These are phyloP conservation scores for Pyrrhura leucotis DNA, from an alignment of 2,797 vertebrate species.

Conservation along the genomic window DNA sequence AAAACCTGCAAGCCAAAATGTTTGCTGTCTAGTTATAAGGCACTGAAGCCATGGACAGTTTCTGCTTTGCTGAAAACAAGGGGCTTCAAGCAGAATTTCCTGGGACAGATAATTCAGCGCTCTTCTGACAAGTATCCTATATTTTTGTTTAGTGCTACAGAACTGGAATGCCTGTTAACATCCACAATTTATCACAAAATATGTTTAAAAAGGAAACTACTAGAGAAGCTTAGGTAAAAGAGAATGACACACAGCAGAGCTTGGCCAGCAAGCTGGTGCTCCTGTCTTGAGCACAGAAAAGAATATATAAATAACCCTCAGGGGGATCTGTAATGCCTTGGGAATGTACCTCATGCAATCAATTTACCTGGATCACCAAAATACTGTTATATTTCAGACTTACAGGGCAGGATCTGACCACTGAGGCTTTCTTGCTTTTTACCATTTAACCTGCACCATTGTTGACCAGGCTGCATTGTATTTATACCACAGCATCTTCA, in stretches of 20 bases:
- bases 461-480: not conserved
- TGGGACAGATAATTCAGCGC: not conserved
- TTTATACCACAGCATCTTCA: not conserved
- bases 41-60: not conserved
- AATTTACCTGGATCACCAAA: not conserved
- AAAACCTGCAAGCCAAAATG: not conserved
- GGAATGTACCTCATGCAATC: not conserved
- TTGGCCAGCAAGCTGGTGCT: not conserved
- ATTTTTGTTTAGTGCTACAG: not conserved
- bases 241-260: not conserved
- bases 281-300: not conserved
- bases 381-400: not conserved
- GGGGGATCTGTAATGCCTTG: not conserved
- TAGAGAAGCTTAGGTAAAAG: not conserved
- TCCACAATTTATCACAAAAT: not conserved
- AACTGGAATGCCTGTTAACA: not conserved
- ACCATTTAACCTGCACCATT: not conserved
- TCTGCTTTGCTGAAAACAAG: not conserved
- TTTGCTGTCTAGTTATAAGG: not conserved
- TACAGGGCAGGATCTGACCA: not conserved
- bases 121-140: not conserved
- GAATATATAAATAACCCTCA: not conserved
- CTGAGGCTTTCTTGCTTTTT: not conserved
- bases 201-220: not conserved
- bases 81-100: not conserved